Percentiles rank a stretch among this genome's conserved stretches.
Conservation (phyloP, 2,888 invertebrate genomes). For the Bellardia bayeri region DNA sequence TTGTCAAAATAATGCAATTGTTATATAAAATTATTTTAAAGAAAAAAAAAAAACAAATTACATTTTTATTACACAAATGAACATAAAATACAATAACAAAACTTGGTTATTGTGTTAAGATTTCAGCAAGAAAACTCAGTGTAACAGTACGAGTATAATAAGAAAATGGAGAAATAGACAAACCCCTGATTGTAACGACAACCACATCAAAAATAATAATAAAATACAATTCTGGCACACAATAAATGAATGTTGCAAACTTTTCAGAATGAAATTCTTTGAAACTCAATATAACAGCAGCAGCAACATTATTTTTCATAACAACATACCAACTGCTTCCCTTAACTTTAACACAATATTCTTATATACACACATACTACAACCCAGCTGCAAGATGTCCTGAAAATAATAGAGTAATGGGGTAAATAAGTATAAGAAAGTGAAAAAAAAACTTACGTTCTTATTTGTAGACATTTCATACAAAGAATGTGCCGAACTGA, state of each 20-base stretch:
- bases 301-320: slow-evolving; percentile 15
- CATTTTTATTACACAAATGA: slow-evolving; percentile 14
- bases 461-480: slow-evolving; percentile 25
- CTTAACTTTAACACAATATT: background rate
- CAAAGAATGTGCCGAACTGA: slow-evolving; percentile 53
- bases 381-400: slow-evolving; percentile 21
- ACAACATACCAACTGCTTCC: background rate
- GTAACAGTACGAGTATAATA: background rate
- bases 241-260: slow-evolving; percentile 64
- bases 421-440: slow-evolving; percentile 15
- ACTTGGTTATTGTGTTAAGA: slow-evolving; percentile 3
- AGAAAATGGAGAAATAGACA: background rate
- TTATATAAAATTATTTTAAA: slow-evolving; percentile 8
- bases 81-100: background rate
- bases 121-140: background rate
- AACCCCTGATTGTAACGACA: slow-evolving; percentile 23
- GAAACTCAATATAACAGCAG: slow-evolving; percentile 51
- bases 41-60: slow-evolving; percentile 44
- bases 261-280: slow-evolving; percentile 63
- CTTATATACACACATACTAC: background rate
- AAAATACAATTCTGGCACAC: slow-evolving; percentile 61
- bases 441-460: background rate
- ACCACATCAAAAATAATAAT: slow-evolving; percentile 49
- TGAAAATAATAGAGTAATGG: slow-evolving; percentile 17
- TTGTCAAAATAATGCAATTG: slow-evolving; percentile 16